phyloP scores from a whole-genome alignment of 2,888 invertebrate genomes.

The Phyllotreta striolata region DNA sequence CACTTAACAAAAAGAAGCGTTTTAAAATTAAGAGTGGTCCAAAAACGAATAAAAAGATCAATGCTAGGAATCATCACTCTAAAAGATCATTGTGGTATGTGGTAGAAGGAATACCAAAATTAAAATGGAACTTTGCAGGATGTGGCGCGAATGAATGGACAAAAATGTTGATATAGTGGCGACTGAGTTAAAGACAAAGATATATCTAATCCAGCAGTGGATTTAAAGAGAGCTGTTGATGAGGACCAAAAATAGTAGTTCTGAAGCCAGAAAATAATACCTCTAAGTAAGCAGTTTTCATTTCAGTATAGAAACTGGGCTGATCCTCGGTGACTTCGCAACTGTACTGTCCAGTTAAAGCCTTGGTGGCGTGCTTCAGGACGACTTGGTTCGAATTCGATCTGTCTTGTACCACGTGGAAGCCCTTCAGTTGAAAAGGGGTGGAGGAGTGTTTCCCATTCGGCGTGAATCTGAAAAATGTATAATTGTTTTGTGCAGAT shows the following conservation, averaged over 20 bases:
- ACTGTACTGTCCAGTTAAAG: conserved; percentile 56
- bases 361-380: conserved; percentile 54
- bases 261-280: conserved; percentile 64
- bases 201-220: no score
- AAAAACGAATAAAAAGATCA: no score
- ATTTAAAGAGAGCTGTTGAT: no score
- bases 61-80: no score
- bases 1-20: no score
- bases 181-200: no score
- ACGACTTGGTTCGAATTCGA: conserved; percentile 58
- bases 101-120: no score
- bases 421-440: conserved; percentile 68
- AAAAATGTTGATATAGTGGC: no score
- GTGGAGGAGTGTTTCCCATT: conserved; percentile 71
- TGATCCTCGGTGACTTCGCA: conserved; percentile 60
- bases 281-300: conserved; percentile 58
- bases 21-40: no score
- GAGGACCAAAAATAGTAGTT: not conserved
- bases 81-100: no score
- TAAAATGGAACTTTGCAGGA: no score
- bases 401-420: conserved; percentile 68
- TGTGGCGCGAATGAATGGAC: no score
- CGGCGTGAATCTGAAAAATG: conserved; percentile 62
- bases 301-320: conserved; percentile 58
- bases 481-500: not conserved